Evolutionary conservation across 1,140 invertebrate species (phyloP), one percentile per base, ranked within the genome.

Genomic region (Drosophila parvula): DNA sequence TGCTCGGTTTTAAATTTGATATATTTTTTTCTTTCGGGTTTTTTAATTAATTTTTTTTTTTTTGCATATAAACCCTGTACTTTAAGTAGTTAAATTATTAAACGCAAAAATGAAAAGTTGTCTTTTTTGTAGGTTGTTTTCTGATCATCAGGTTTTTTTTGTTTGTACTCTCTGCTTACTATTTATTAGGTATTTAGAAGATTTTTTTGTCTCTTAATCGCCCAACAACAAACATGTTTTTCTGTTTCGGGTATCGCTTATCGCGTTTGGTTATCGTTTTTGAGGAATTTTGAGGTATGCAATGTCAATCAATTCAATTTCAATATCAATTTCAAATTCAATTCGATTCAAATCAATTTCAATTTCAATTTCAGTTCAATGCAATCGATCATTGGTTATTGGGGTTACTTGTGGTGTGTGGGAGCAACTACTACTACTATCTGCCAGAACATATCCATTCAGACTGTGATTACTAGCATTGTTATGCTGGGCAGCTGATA

Each of bases 391-490:
- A 79, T 75, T 86, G 51, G 62, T 62, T 67, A 71, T 62, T 85
- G 81, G 74, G 74, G 68, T 71, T 53, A 71, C 53, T 53, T 36
- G 27, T 30, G 47, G 50, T 53, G 50, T 63, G 75, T 79, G 75
- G 67, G 78, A 53, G 70, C 69, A 79, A 79, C 68, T 83, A 90
- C 85, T 90, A 90, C 85, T 89, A 89, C 85, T 90, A 90, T 90
- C 85, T 69, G 85, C 85, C 78, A 90, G 70, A 74, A 90, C 83
- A 81, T 81, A 90, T 90, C 85, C 86, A 84, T 90, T 77, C 74
- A 61, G 56, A 64, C 40, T 74, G 50, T 71, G 83, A 73, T 75
- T 78, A 63, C 51, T 76, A 78, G 16, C 18, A 34, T 18, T 51
- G 14, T 51, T 30, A 34, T 18, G 48, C 50, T 84, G 81, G 71